phyloP scores from a whole-genome alignment of 1,140 invertebrate species.

The Calliphora vicina region DNA sequence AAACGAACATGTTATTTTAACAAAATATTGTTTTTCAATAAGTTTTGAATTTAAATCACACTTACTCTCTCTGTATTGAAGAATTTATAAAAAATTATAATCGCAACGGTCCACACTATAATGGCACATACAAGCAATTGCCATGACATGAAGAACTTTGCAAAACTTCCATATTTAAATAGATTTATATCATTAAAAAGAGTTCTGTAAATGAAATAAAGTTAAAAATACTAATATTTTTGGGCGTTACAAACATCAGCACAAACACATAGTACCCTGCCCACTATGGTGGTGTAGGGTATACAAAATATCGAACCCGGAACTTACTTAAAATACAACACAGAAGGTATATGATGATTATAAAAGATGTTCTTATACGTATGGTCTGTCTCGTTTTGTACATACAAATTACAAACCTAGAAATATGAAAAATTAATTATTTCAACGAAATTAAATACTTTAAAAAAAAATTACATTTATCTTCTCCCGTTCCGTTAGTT shows the following conservation, averaged over 20 bases:
- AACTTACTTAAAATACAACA: slow-evolving; percentile 50
- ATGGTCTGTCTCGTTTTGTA: slow-evolving; percentile 2
- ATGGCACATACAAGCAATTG: slow-evolving; percentile 27
- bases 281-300: too few relatives aligned
- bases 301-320: too few relatives aligned
- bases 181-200: background rate
- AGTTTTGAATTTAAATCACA: too few relatives aligned
- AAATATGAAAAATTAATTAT: too few relatives aligned
- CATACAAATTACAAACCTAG: background rate
- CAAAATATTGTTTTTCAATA: too few relatives aligned
- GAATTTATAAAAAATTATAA: slow-evolving; percentile 45
- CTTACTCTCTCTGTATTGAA: slow-evolving; percentile 44
- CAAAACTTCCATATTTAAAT: background rate
- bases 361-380: background rate
- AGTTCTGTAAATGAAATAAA: background rate
- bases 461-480: background rate
- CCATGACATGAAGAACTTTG: slow-evolving; percentile 14
- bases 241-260: too few relatives aligned
- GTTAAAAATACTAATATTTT: too few relatives aligned
- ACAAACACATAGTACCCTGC: too few relatives aligned
- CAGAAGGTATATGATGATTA: slow-evolving; percentile 46
- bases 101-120: slow-evolving; percentile 43
- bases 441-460: background rate
- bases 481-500: background rate
- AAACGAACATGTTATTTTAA: too few relatives aligned